phyloP scores from a whole-genome alignment of 2,888 invertebrate genomes.

The Electrophaes corylata region DNA sequence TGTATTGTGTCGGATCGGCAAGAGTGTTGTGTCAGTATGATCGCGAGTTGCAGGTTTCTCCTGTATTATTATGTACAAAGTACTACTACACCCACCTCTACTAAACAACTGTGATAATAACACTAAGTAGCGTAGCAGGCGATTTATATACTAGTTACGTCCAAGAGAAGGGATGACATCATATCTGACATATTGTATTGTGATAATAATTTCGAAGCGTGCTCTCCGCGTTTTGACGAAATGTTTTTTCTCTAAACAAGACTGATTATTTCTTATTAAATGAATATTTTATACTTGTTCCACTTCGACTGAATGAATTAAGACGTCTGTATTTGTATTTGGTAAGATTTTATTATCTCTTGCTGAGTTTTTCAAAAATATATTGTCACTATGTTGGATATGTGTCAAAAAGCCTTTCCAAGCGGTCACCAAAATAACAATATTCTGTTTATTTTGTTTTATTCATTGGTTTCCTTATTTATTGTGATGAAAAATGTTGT shows the following conservation, averaged over 20 bases:
- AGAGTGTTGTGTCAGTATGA: conserved; percentile 66
- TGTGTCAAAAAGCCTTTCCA: conserved; percentile 83
- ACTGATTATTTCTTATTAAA: conserved; percentile 85
- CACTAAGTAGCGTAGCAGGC: conserved; percentile 85
- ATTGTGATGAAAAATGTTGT: conserved; percentile 82
- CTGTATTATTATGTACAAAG: conserved; percentile 83
- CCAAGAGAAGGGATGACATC: conserved; percentile 85
- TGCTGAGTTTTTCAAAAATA: conserved; percentile 72
- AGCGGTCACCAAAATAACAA: conserved; percentile 77
- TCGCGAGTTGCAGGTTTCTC: conserved; percentile 76
- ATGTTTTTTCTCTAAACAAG: conserved; percentile 85
- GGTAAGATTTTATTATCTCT: conserved; percentile 72
- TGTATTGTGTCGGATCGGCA: conserved; percentile 64
- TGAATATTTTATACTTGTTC: conserved; percentile 83
- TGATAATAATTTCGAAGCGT: conserved; percentile 77
- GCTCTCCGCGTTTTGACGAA: conserved; percentile 70
- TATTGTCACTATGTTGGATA: conserved; percentile 83
- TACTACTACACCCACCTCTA: conserved; percentile 85
- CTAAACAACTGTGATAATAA: conserved; percentile 85
- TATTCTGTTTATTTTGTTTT: conserved; percentile 68
- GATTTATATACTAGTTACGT: conserved; percentile 84
- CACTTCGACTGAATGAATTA: conserved; percentile 83
- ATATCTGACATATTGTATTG: conserved; percentile 85
- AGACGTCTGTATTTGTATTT: conserved; percentile 80
- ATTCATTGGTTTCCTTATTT: conserved; percentile 73